These are phyloP conservation scores for Labroides dimidiatus DNA, from an alignment of 2,797 vertebrate species.

Conservation along the genomic window DNA sequence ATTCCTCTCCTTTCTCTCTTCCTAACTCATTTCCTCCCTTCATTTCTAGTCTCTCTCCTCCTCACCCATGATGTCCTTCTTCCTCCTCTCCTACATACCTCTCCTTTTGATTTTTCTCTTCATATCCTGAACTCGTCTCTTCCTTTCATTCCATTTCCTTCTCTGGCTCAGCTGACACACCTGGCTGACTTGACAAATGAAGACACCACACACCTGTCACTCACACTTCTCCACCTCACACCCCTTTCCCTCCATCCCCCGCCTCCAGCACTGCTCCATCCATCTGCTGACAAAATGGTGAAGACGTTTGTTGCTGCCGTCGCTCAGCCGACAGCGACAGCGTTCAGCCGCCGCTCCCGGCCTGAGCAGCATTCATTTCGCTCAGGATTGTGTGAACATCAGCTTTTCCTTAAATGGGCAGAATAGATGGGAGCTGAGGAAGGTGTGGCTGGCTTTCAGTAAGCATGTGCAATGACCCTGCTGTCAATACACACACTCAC, in stretches of 20 bases:
- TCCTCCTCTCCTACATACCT: not conserved
- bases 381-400: constrained; percentile 54
- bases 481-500: constrained; percentile 28
- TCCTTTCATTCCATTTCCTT: not conserved
- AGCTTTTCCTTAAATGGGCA: constrained; percentile 63
- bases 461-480: constrained; percentile 30
- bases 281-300: constrained; percentile 58
- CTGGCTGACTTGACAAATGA: constrained; percentile 69
- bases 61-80: not conserved
- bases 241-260: constrained; percentile 25
- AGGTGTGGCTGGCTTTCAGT: constrained; percentile 31
- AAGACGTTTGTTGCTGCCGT: constrained; percentile 13
- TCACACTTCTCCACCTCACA: constrained; percentile 38
- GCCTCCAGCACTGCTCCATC: constrained; percentile 27
- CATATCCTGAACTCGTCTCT: no score
- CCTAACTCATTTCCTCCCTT: not conserved
- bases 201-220: constrained; percentile 60
- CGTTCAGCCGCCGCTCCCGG: constrained; percentile 8
- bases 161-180: constrained; percentile 47
- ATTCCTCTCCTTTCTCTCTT: not conserved
- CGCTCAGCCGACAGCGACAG: constrained; percentile 21
- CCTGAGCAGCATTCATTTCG: constrained; percentile 53
- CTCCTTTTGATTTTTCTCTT: not conserved
- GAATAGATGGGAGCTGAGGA: constrained; percentile 51
- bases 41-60: no score